phyloP scores from a whole-genome alignment of 2,113 vertebrate species.

The Gadus macrocephalus region DNA sequence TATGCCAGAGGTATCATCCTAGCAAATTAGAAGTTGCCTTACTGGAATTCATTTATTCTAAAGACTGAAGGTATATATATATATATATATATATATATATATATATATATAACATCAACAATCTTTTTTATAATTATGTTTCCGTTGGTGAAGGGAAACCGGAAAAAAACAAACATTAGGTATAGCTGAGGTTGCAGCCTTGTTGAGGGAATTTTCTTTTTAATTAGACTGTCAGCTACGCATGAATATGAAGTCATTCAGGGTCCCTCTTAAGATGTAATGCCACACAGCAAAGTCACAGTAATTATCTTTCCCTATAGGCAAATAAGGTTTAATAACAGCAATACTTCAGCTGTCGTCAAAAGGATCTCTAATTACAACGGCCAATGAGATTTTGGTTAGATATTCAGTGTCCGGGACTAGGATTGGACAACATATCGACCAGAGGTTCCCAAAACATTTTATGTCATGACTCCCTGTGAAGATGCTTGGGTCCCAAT shows the following conservation, averaged over 20 bases:
- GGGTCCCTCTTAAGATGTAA: background rate
- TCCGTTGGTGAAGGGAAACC: background rate
- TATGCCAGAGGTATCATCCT: slow-evolving; percentile 28
- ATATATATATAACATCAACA: slow-evolving; percentile 16
- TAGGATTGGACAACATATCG: no score
- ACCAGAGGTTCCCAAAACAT: no score
- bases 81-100: slow-evolving; percentile 29
- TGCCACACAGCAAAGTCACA: background rate
- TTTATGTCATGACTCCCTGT: no score
- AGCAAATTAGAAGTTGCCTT: slow-evolving; percentile 48
- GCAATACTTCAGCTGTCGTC: background rate
- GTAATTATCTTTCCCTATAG: background rate
- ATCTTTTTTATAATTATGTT: slow-evolving; percentile 13
- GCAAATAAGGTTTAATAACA: slow-evolving; percentile 8
- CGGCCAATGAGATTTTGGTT: no score
- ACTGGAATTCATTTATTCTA: slow-evolving; percentile 34
- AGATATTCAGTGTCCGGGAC: no score
- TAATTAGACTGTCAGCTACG: slow-evolving; percentile 30
- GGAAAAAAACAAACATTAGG: background rate
- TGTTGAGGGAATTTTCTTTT: background rate
- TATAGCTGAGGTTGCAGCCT: slow-evolving; percentile 9
- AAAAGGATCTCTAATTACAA: background rate
- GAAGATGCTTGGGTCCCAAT: no score
- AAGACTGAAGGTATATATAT: slow-evolving; percentile 23
- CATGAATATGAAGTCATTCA: slow-evolving; percentile 11